phyloP scores from a whole-genome alignment of 2,888 invertebrate genomes.

The Plutella xylostella region DNA sequence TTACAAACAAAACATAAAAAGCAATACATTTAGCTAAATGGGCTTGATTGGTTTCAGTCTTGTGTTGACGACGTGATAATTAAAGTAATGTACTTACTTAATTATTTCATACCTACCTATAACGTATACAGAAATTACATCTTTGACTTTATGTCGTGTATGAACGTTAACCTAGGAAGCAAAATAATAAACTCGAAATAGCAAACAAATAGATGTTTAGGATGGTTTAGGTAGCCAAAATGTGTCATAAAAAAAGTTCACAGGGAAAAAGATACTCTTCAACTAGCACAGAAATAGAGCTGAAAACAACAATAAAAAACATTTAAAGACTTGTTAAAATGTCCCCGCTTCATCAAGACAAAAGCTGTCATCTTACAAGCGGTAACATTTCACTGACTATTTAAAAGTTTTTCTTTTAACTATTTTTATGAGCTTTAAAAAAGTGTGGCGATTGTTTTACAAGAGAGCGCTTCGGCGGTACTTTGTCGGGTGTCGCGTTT shows the following conservation, averaged over 20 bases:
- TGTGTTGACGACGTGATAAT: too few relatives aligned
- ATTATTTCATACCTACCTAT: too few relatives aligned
- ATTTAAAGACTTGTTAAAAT: conserved; percentile 49
- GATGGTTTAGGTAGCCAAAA: conserved; percentile 1
- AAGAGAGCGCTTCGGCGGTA: conserved; percentile 60
- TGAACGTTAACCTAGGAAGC: too few relatives aligned
- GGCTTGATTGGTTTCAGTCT: too few relatives aligned
- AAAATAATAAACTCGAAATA: too few relatives aligned
- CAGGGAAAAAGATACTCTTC: conserved; percentile 32
- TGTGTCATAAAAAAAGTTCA: neutral
- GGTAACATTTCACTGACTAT: conserved; percentile 69
- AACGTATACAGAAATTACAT: too few relatives aligned
- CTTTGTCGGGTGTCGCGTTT: conserved; percentile 60
- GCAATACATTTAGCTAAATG: too few relatives aligned
- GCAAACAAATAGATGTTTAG: too few relatives aligned
- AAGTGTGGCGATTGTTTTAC: conserved; percentile 67
- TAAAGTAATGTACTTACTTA: too few relatives aligned
- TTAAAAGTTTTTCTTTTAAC: conserved; percentile 55
- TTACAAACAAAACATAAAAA: too few relatives aligned
- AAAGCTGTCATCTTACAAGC: conserved; percentile 67
- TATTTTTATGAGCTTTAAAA: conserved; percentile 67
- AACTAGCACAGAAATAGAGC: conserved; percentile 51
- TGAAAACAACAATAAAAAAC: conserved; percentile 40
- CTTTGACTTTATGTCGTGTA: too few relatives aligned
- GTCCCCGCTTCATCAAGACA: conserved; percentile 65